Base-by-base conservation (phyloP, 2,113 vertebrate species). In the Speoplatyrhinus poulsoni region DNA sequence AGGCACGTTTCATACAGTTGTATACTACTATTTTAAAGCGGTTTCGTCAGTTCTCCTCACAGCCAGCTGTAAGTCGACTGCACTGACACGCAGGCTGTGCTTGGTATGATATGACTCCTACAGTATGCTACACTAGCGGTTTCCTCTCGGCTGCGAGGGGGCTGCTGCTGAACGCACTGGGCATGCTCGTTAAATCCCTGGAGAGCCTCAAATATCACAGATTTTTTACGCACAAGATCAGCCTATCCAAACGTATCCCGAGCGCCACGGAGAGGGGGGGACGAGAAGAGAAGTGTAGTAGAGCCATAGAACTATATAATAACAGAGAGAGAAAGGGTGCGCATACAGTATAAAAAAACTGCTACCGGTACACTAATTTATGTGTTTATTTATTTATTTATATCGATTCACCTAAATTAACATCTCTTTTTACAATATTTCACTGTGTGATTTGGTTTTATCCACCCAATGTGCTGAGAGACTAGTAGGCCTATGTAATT, bases 61-160 rank as follows among this genome's bases (percentile, higher is more conserved):
- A 95, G 96, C 96, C 92, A 89, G 96, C 96, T 94, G 96, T 94
- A 93, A 95, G 95, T 90, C 79, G 85, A 92, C 94, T 89, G 94
- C 91, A 85, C 95, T 93, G 94, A 95, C 95, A 94, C 92, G 94
- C 94, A 90, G 93, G 92, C 93, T 93, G 85, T 89, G 94, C 93
- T 77, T 73, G 93, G 89, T 93, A 91, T 94, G 94, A 88, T 93
- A 91, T 94, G 94, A 90, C 90, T 92, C 89, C 74, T 81, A 26
- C 26, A 26, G 26, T 26, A 78, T 73, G 92, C 75, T 70, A 81
- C 88, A 82, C 84, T 82, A 85, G 75, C 54, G 85, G 88, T 88
- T 90, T 87, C 89, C 91, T 90, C 87, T 85, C 36, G 36, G 67
- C 4, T 10, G 65, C 73, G 26, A 76, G 87, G 68, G 16, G 74